Evolutionary conservation across 2,888 invertebrate genomes (phyloP), one percentile per base, ranked within the genome.

Genomic region (Scaptomyza cyrtandrae): DNA sequence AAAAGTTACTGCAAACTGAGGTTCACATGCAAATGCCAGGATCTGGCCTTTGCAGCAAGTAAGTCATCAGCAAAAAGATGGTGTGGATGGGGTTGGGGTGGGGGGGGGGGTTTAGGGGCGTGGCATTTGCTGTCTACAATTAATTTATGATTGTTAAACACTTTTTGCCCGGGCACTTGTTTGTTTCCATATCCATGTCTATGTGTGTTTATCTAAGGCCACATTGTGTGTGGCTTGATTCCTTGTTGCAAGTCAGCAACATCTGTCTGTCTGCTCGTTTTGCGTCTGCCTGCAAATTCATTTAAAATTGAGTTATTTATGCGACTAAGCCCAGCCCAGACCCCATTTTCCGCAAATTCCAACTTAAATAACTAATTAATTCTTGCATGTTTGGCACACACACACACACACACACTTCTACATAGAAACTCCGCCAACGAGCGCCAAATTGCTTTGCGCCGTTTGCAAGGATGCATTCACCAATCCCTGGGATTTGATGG

Each of bases 11-110:
- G 95, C 93, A 95, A 95, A 91, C 93, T 95, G 89, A 93, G 95
- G 90, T 95, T 95, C 93, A 94, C 95, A 88, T 95, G 95, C 93
- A 95, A 95, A 91, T 95, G 95, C 92, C 94, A 94, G 92, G 93
- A 93, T 78, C 87, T 90, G 84, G 89, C 91, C 78, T 89, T 90
- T 80, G 92, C 93, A 78, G 89, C 91, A 90, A 93, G 94, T 94
- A 84, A 82, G 90, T 68, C 44, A 41, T 9, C 33, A 24, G n/a
- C 33, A 14, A 13, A 31, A 41, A 33, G 10, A 2, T 4, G 6
- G 39, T n/a, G n/a, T n/a, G n/a, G n/a, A n/a, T n/a, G n/a, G n/a
- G n/a, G n/a, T n/a, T n/a, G n/a, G n/a, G n/a, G n/a, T n/a, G n/a
- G n/a, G n/a, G n/a, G n/a, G n/a, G n/a, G n/a, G n/a, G n/a, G n/a